These are phyloP conservation scores for Poecilus cupreus DNA, from an alignment of 2,888 invertebrate genomes.

Conservation along the genomic window DNA sequence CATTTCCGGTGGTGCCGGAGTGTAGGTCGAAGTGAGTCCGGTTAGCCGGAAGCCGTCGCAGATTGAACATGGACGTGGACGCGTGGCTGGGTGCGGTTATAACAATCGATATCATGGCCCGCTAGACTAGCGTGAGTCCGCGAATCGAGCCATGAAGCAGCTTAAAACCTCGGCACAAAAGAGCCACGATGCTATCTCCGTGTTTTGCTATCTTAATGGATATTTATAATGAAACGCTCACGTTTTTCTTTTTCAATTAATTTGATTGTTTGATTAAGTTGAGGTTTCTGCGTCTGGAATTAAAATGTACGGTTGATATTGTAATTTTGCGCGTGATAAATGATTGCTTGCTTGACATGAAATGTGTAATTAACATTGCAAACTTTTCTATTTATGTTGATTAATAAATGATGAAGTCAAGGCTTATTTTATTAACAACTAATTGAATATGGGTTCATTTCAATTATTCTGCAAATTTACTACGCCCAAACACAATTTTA, in stretches of 20 bases:
- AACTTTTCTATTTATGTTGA: neutral
- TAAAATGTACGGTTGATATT: constrained; percentile 12
- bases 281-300: neutral
- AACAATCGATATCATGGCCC: constrained; percentile 32
- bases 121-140: neutral
- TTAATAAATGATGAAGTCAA: neutral
- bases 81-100: constrained; percentile 38
- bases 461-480: neutral
- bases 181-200: neutral
- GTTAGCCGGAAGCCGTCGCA: constrained; percentile 18
- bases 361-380: neutral
- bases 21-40: neutral
- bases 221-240: neutral
- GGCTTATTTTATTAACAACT: neutral
- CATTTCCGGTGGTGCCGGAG: neutral
- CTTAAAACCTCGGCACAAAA: neutral
- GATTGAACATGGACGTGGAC: constrained; percentile 36
- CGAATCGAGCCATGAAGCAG: neutral
- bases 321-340: constrained; percentile 13
- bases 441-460: neutral
- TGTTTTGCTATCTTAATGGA: neutral
- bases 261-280: constrained; percentile 17
- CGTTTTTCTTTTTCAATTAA: constrained; percentile 6
- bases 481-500: too few relatives aligned
- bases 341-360: neutral